Base-by-base conservation (phyloP, 1,140 invertebrate genomes). In the Pissodes strobi region DNA sequence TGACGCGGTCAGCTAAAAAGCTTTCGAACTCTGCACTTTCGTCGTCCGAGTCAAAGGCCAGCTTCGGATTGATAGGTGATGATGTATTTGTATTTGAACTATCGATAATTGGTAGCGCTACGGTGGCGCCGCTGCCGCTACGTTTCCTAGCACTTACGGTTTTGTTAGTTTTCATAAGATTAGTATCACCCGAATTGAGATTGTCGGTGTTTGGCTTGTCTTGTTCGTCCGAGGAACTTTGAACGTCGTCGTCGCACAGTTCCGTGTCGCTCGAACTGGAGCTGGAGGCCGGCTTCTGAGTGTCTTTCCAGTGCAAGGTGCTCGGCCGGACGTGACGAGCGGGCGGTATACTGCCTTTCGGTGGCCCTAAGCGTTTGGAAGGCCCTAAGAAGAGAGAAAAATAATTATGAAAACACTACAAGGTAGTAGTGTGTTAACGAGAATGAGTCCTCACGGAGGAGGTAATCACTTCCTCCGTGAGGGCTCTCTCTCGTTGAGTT, bases 201-300 rank as follows among this genome's bases (percentile, higher is more conserved):
- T 73, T 71, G 67, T 73, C 67, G 22, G 4, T 12, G n/a, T 10
- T 30, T 41, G 41, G 82, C 81, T 27, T 27, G 2, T 82, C 79
- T 64, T 87, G 84, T 43, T 84, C 86, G 69, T 88, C 86, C 12
- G 71, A 71, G 10, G 55, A 76, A 69, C 84, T 82, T 52, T 84
- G 87, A 9, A 81, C 79, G 51, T 82, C 80, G 66, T 86, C 86
- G 75, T 92, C 91, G 73, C 90, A 92, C 0, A 92, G 80, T 76
- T 91, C 91, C 0, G 90, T 92, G 48, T 90, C 90, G 2, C 89
- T 88, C 72, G 90, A 92, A 69, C 79, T 83, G 69, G 66, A 83
- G 72, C 59, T 82, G 79, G 82, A 75, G 71, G 75, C 74, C 1
- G 23, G n/a, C 83, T 84, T 56, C 74, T 76, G 60, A 74, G 85